Base-by-base conservation (phyloP, 2,888 invertebrate species). In the Ligdia adustata region DNA sequence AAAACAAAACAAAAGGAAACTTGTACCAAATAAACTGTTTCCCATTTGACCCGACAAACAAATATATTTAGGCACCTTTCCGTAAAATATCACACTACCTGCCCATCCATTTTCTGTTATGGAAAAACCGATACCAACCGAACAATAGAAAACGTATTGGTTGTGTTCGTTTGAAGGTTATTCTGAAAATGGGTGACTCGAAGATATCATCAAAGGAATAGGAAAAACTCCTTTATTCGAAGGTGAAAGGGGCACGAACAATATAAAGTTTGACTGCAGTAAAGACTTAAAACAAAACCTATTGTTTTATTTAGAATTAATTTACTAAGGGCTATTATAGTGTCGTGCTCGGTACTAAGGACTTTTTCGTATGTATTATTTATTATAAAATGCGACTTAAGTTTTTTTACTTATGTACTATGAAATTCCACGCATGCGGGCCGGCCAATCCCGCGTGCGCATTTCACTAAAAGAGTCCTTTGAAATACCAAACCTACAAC, bases 41-140 rank as follows among this genome's bases (percentile, higher is more conserved):
- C 44, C 43, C 24, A 39, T 54, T 54, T 39, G 52, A 54, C 46
- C 51, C 54, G 39, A 13, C 34, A 31, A 40, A 42, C 38, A 52
- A 51, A 46, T 43, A 52, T 49, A 48, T 54, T 45, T 34, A 32
- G 50, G 50, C 38, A 45, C 34, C 50, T 41, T 55, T 51, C 44
- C 27, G 43, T 52, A 57, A 60, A 57, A 54, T 54, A 54, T 56
- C 52, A 49, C 57, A 52, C 51, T 43, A 43, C 45, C 50, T 42
- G 38, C 45, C 53, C 48, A 54, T 50, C 52, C 51, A 55, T 55
- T 56, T 58, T 55, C 52, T 48, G 58, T 58, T 56, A 60, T 60
- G 52, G 54, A 58, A 60, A 60, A 60, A 55, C 55, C 57, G 50
- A 55, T 56, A 60, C 51, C 41, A 38, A 32, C 37, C 56, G 53